phyloP scores from a whole-genome alignment of 2,888 invertebrate genomes.

The Acleris cristana region DNA sequence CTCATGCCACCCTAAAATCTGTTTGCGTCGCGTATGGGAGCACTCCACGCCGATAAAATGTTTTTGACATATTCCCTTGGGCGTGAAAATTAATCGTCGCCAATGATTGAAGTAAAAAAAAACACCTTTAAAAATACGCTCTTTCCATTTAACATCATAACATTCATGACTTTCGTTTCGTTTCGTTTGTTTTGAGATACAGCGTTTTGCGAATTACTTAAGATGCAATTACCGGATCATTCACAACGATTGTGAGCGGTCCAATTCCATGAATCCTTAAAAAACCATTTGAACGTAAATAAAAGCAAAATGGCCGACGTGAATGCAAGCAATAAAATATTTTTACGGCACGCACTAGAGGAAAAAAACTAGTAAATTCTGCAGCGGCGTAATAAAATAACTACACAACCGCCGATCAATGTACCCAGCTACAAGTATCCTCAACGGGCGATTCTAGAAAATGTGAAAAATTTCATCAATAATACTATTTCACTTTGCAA shows the following conservation, averaged over 20 bases:
- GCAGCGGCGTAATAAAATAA: conserved; percentile 14
- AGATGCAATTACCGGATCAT: neutral
- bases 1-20: conserved; percentile 6
- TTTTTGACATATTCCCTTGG: conserved; percentile 21
- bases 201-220: no score
- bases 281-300: neutral
- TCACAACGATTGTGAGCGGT: neutral
- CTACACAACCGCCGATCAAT: conserved; percentile 3
- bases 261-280: neutral
- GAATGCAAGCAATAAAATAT: conserved; percentile 13
- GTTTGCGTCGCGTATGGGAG: conserved; percentile 19
- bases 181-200: no score
- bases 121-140: conserved; percentile 4
- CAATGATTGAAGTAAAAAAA: conserved; percentile 4
- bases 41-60: conserved; percentile 18
- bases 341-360: conserved; percentile 17
- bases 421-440: conserved; percentile 5
- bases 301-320: neutral
- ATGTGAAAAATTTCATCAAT: conserved; percentile 53
- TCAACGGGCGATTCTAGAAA: conserved; percentile 31
- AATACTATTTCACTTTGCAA: conserved; percentile 59
- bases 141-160: neutral
- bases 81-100: conserved; percentile 25
- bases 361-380: conserved; percentile 8
- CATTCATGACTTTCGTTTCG: no score